A percentile compares a stretch with the other conserved stretches of the same genome.
phyloP scores from a whole-genome alignment of 2,113 vertebrate species.

The Corythornis madagascariensis region DNA sequence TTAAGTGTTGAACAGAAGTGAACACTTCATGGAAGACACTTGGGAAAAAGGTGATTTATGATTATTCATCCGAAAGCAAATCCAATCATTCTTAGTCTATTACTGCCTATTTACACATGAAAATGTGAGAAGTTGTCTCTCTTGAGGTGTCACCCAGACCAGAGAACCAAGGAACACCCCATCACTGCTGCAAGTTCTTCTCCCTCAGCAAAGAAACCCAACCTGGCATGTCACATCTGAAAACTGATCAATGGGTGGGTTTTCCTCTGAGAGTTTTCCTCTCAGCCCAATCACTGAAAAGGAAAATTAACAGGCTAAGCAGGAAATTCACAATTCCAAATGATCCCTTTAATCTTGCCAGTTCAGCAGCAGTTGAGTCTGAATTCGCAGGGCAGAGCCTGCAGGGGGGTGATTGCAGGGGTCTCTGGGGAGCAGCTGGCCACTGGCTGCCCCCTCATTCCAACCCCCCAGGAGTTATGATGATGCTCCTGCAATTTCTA shows the following conservation, averaged over 20 bases:
- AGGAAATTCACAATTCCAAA: slow-evolving; percentile 37
- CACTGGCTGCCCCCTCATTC: not conserved
- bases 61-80: not conserved
- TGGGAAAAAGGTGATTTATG: not conserved
- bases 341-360: slow-evolving; percentile 37
- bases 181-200: not conserved
- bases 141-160: not conserved
- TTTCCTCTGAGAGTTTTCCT: slow-evolving; percentile 1
- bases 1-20: not conserved
- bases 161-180: not conserved
- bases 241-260: not conserved
- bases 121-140: not conserved
- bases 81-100: not conserved
- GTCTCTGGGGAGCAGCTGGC: not conserved
- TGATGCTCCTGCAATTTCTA: not conserved
- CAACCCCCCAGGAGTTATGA: not conserved
- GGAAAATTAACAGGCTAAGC: slow-evolving; percentile 4
- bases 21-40: not conserved
- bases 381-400: not conserved
- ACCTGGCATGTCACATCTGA: not conserved
- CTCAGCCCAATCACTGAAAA: not conserved
- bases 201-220: not conserved
- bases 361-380: slow-evolving; percentile 42
- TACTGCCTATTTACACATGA: not conserved
- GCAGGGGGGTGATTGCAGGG: not conserved